Base-by-base conservation (phyloP, 2,113 vertebrate species). In the Blennius ocellaris region DNA sequence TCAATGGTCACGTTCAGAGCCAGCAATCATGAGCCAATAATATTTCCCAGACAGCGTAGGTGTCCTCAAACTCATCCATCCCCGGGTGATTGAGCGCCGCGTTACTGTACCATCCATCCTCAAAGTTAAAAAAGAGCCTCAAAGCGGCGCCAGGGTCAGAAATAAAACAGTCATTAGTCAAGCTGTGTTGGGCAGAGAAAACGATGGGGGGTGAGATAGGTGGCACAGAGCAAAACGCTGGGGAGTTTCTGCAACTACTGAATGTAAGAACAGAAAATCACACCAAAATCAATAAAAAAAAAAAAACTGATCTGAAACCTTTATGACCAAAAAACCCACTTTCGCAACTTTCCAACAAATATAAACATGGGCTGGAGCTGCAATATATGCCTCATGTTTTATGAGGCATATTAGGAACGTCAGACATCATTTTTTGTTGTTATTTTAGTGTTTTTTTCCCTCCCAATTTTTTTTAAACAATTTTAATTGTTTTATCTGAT, bases 11-110 rank as follows among this genome's bases (percentile, higher is more conserved):
- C 30, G 5, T 48, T 69, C 30, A 44, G 47, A 57, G 69, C 49
- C 57, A 57, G 57, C 16, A 21, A 48, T 68, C 50, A 67, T 11
- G 39, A 69, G 41, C 54, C 67, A 58, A 40, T 75, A 56, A 75
- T 58, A 47, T 69, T 52, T 14, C 59, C 8, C 60, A 72, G 54
- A 69, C 69, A 37, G 62, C 2, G 8, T 5, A 67, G 62, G 51
- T 69, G 69, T 63, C 63, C 47, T 56, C 77, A 50, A 11, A 63
- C 36, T 66, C 52, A 63, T 64, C 36, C 53, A 47, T 78, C 55
- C 37, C 37, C 0, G 5, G 53, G 57, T 38, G 73, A 67, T 6
- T 55, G 58, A 55, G 58, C 56, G 7, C 36, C 1, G 2, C 2
- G 3, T 68, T 50, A 63, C 74, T 37, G 48, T 68, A 55, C 36